Conservation (phyloP, 2,797 vertebrate species). For the Falco cherrug region DNA sequence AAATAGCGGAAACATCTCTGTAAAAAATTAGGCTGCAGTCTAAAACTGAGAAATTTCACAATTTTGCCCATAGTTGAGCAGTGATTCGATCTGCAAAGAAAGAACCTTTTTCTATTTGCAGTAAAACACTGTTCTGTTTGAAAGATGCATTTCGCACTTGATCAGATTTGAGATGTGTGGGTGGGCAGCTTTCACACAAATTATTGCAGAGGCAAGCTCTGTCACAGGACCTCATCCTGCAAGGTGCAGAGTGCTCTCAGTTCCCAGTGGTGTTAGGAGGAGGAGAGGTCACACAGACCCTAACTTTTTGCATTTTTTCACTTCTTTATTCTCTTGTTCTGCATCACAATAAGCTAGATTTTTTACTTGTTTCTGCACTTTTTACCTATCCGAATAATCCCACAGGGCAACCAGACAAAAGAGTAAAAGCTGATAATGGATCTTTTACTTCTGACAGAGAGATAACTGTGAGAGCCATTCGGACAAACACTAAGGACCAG, state of each 20-base stretch:
- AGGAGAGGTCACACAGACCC: neutral
- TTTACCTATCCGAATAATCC: neutral
- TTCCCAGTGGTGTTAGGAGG: neutral
- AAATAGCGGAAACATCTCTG: constrained; percentile 20
- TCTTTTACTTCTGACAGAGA: neutral
- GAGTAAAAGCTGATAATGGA: neutral
- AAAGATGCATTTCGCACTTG: neutral
- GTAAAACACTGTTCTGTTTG: neutral
- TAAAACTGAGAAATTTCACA: constrained; percentile 19
- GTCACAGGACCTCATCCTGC: neutral
- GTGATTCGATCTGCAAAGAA: neutral
- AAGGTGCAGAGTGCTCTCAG: neutral
- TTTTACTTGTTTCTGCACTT: neutral
- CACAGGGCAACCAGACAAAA: neutral
- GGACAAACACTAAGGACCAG: neutral
- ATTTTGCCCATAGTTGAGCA: neutral
- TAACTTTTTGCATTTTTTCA: neutral
- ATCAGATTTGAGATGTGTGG: neutral
- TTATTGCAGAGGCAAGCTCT: neutral
- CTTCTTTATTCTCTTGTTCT: neutral
- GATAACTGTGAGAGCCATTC: neutral
- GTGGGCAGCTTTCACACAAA: neutral
- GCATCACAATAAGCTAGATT: neutral
- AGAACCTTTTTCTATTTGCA: neutral
- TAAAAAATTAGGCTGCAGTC: constrained; percentile 29